phyloP scores from a whole-genome alignment of 92 coral and sea anemone genomes.

The Zoanthus gigantus region DNA sequence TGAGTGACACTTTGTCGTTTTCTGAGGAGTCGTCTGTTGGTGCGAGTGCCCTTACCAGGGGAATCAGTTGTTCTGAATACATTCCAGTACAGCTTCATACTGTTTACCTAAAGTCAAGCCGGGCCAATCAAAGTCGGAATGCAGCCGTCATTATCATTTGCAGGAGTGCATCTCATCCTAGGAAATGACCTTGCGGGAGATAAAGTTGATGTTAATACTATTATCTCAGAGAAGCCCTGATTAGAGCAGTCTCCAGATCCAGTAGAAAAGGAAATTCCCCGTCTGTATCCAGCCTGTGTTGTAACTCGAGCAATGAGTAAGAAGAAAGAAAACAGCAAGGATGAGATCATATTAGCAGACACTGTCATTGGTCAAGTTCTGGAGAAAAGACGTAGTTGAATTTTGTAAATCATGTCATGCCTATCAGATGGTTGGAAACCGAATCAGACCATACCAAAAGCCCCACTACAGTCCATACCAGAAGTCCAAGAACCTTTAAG shows the following conservation, averaged over 20 bases:
- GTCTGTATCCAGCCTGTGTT: conserved; percentile 56
- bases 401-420: too few relatives aligned
- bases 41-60: conserved; percentile 50
- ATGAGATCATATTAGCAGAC: conserved; percentile 27
- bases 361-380: conserved; percentile 5
- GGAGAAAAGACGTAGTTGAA: neutral
- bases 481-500: too few relatives aligned
- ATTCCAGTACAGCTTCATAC: conserved; percentile 54
- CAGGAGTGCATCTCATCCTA: conserved; percentile 44
- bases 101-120: conserved; percentile 36
- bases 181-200: conserved; percentile 58
- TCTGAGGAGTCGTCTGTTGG: conserved; percentile 38
- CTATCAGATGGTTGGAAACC: too few relatives aligned
- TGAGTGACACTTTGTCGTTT: conserved; percentile 53
- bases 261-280: conserved; percentile 33
- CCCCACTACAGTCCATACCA: too few relatives aligned
- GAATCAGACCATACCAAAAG: too few relatives aligned
- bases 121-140: conserved; percentile 48
- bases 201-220: neutral
- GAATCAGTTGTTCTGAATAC: conserved; percentile 29
- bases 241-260: conserved; percentile 7
- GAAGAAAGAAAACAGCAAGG: neutral
- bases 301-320: conserved; percentile 61
- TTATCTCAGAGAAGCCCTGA: conserved; percentile 10
- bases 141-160: conserved; percentile 13